Base-by-base conservation (phyloP, 2,888 invertebrate genomes). In the Coelopa pilipes region DNA sequence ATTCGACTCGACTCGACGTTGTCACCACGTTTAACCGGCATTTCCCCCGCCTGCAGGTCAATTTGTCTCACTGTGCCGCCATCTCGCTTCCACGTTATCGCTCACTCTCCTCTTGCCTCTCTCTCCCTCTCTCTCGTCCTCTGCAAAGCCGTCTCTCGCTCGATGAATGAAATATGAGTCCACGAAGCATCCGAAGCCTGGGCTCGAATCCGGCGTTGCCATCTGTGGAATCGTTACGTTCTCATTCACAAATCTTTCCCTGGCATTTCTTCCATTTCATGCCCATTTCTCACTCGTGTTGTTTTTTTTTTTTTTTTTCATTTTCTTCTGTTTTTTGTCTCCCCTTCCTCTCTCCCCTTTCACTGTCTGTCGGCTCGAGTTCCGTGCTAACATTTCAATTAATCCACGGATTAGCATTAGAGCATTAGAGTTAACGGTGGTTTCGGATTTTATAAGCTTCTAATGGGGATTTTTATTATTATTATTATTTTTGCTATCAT, bases 1-100 rank as follows among this genome's bases (percentile, higher is more conserved):
- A 49, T 13, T 10, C 49, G 13, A 49, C 49, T 49, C 13, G 10
- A 49, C 49, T 13, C 13, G 13, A 11, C 49, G 34, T 62, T 62
- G 62, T 62, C 62, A 62, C 62, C 34, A 34, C 62, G n/a, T 62
- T 62, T 62, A 62, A 62, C 62, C 62, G 62, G 62, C 24, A 34
- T 62, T 62, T 34, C 10, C 62, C 24, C 15, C 34, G 62, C 62
- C 10, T 62, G 62, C 34, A 62, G 62, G 62, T 62, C 62, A 62
- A 53, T n/a, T 53, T 53, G 53, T 13, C 53, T 53, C 15, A 13
- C 53, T 53, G 53, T n/a, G 34, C 34, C 34, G 2, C 34, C 34
- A 34, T 4, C 34, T 34, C 10, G 53, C 4, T 53, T 53, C 53
- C 10, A 7, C 53, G 3, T 53, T 53, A 13, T 53, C n/a, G 53